These are phyloP conservation scores for Plagodis pulveraria DNA, from an alignment of 2,888 invertebrate genomes.

Conservation along the genomic window DNA sequence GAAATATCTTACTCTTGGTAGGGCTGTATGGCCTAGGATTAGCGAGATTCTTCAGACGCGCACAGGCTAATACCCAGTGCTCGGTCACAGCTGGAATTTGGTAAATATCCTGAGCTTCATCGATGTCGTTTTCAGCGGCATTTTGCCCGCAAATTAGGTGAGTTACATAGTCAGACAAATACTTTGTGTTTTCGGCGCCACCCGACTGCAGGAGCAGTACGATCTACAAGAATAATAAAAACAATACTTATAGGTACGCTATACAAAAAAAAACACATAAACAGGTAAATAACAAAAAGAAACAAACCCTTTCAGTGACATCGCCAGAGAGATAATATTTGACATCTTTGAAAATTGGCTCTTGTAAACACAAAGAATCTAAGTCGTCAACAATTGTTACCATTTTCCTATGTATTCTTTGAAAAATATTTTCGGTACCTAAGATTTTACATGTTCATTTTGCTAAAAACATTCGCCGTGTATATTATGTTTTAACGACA, in stretches of 20 bases:
- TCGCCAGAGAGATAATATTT: conserved; percentile 93
- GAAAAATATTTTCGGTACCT: conserved; percentile 21
- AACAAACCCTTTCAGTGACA: conserved; percentile 89
- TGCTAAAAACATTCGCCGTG: conserved; percentile 37
- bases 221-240: conserved; percentile 82
- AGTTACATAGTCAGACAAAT: conserved; percentile 96
- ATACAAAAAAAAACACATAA: conserved; percentile 50
- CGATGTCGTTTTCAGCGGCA: conserved; percentile 93
- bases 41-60: conserved; percentile 85
- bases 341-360: conserved; percentile 92
- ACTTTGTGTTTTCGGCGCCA: conserved; percentile 94
- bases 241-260: conserved; percentile 35
- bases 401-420: conserved; percentile 68
- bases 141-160: conserved; percentile 95
- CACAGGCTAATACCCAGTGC: conserved; percentile 92
- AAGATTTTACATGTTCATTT: conserved; percentile 35
- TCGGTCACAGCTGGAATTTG: conserved; percentile 95
- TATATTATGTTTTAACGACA: conserved; percentile 59
- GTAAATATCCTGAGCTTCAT: conserved; percentile 96
- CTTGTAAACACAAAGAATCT: conserved; percentile 81
- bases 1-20: conserved; percentile 88
- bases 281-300: conserved; percentile 58
- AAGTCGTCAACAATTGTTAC: conserved; percentile 83
- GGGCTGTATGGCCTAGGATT: conserved; percentile 91
- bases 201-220: conserved; percentile 91